Conservation (phyloP, 2,113 vertebrate species). For the Pedetes capensis region DNA sequence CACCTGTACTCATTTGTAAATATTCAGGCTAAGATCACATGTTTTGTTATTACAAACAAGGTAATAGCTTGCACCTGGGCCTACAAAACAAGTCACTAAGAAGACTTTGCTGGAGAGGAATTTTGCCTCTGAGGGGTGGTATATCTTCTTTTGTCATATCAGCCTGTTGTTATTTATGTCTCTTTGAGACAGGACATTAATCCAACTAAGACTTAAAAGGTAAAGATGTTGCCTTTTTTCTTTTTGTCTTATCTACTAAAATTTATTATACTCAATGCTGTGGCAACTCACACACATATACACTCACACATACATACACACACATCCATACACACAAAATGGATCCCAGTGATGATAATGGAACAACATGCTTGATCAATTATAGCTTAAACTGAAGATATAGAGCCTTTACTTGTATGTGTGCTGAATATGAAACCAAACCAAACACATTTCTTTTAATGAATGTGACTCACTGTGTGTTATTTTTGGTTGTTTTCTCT, state of each 20-base stretch:
- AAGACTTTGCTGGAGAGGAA: constrained; percentile 19
- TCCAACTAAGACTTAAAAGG: not conserved
- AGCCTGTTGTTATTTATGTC: not conserved
- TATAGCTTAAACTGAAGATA: not conserved
- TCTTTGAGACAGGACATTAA: not conserved
- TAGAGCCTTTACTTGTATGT: not conserved
- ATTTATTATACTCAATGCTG: not conserved
- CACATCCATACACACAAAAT: not conserved
- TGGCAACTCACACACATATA: not conserved
- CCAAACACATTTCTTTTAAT: constrained; percentile 50
- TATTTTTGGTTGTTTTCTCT: constrained; percentile 33
- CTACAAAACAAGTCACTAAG: not conserved
- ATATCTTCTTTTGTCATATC: not conserved
- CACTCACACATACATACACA: not conserved
- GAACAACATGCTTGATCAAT: not conserved
- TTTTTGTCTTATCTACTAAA: not conserved
- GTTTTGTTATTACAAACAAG: constrained; percentile 54
- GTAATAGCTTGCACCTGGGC: constrained; percentile 71
- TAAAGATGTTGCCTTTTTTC: constrained; percentile 11
- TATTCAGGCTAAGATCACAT: constrained; percentile 57
- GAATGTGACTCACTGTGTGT: not conserved
- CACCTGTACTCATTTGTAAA: constrained; percentile 72
- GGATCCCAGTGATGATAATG: not conserved
- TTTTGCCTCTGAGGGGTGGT: not conserved
- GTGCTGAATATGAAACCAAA: not conserved